phyloP scores from a whole-genome alignment of 2,888 invertebrate species.

The Idaea straminata region DNA sequence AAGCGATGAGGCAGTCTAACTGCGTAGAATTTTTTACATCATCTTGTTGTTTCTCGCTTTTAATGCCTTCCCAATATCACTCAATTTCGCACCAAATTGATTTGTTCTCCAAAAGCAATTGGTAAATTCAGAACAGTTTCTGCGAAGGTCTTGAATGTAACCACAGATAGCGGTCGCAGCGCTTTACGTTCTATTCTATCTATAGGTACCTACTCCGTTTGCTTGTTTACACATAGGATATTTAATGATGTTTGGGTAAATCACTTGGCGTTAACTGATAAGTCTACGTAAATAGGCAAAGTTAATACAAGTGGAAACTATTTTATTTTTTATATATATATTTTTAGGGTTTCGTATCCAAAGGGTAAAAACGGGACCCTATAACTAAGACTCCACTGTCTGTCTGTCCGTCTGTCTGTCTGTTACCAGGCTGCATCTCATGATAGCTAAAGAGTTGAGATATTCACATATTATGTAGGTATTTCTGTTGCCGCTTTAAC shows the following conservation, averaged over 20 bases:
- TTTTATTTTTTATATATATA: no score
- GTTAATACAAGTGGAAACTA: not conserved
- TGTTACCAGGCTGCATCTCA: no score
- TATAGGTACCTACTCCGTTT: not conserved
- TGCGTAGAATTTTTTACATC: no score
- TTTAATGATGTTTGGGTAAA: not conserved
- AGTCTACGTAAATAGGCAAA: not conserved
- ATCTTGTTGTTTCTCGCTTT: no score
- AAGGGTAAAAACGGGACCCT: no score
- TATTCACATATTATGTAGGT: no score
- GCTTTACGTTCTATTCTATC: not conserved
- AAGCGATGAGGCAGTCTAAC: no score
- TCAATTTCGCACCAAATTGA: constrained; percentile 32
- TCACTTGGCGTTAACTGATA: not conserved
- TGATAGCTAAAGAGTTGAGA: no score
- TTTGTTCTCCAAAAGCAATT: constrained; percentile 20
- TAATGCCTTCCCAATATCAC: not conserved
- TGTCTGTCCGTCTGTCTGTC: no score
- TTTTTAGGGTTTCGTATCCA: no score
- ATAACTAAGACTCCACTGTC: no score
- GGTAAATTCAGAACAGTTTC: not conserved
- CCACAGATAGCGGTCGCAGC: not conserved
- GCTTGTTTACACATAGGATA: not conserved
- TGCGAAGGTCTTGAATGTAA: not conserved
- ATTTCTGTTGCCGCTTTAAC: no score